Percentiles rank a stretch among this genome's conserved stretches.
These are phyloP conservation scores for Dichetophora obliterata DNA, from an alignment of 2,888 invertebrate species.

Conservation along the genomic window DNA sequence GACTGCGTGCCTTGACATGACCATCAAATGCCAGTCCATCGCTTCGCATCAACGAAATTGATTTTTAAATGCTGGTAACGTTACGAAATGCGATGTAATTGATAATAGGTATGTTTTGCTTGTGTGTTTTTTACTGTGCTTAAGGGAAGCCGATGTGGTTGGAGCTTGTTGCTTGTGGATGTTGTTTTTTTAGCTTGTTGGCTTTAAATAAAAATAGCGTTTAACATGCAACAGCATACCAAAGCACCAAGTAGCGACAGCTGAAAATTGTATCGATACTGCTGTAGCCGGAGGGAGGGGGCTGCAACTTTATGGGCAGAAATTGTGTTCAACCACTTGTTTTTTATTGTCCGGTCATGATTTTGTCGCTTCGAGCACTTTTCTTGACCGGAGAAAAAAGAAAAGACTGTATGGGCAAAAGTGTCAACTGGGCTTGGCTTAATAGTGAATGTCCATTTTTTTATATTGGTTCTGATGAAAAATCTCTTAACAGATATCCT, in stretches of 20 bases:
- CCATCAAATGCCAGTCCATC: constrained; percentile 13
- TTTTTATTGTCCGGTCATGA: not conserved
- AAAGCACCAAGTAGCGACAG: not conserved
- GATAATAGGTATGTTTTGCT: constrained; percentile 38
- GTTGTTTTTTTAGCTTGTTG: not conserved
- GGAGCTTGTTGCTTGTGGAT: not conserved
- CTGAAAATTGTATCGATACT: not conserved
- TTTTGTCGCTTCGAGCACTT: not conserved
- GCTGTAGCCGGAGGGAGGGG: not conserved
- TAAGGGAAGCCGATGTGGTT: not conserved
- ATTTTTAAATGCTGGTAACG: constrained; percentile 21
- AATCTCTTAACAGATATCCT: too few species aligned
- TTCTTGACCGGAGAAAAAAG: not conserved
- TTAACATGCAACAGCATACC: constrained; percentile 22
- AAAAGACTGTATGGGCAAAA: not conserved
- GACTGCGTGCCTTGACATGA: not conserved
- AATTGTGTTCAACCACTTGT: not conserved
- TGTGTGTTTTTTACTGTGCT: not conserved
- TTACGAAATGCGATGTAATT: constrained; percentile 41
- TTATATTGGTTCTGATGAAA: too few species aligned
- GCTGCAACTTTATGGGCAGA: not conserved
- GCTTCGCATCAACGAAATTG: constrained; percentile 12
- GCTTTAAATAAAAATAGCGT: constrained; percentile 14
- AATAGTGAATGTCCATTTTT: too few species aligned
- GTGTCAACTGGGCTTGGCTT: too few species aligned